These are phyloP conservation scores for Gallirallus australis DNA, from an alignment of 2,797 vertebrate genomes.

Conservation along the genomic window DNA sequence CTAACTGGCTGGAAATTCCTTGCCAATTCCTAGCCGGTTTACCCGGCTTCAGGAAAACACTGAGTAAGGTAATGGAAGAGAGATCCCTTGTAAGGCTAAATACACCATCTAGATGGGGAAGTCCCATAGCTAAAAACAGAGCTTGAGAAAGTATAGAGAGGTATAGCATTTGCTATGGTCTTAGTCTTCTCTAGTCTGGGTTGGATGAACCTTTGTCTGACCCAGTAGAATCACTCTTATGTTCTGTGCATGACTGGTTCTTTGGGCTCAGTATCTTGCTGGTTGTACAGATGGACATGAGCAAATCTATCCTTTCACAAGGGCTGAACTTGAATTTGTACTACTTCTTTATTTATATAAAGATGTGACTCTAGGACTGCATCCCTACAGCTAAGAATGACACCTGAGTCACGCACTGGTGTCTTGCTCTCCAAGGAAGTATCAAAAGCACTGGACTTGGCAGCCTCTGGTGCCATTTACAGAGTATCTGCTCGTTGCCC, in stretches of 20 bases:
- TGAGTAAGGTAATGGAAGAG: not conserved
- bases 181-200: not conserved
- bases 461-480: not conserved
- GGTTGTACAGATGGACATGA: not conserved
- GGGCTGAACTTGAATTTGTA: not conserved
- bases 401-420: not conserved
- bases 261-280: not conserved
- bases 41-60: not conserved
- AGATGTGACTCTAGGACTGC: not conserved
- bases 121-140: not conserved
- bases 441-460: not conserved
- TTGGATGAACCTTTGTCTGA: not conserved
- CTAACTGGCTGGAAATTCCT: accelerated
- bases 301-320: not conserved
- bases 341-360: not conserved
- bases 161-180: not conserved
- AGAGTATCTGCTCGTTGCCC: not conserved
- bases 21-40: not conserved
- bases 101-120: not conserved
- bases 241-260: not conserved
- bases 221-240: not conserved
- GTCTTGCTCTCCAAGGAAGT: not conserved
- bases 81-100: not conserved
- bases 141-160: not conserved
- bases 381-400: not conserved